Evolutionary conservation across 2,113 vertebrate genomes (phyloP).

Genomic region (Anguilla japonica): DNA sequence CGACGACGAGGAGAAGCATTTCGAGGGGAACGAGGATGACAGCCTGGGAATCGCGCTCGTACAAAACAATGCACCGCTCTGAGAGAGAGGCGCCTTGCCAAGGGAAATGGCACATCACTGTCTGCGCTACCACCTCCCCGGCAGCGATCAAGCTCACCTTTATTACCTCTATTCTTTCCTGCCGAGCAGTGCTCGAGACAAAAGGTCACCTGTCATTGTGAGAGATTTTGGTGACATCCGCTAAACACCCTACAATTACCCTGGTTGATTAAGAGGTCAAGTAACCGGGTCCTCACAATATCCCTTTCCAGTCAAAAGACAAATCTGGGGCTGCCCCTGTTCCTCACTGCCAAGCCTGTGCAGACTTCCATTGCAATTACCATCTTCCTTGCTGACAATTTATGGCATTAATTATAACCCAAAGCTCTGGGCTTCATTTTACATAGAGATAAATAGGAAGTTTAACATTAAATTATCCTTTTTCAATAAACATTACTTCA

Average conservation of each 20-base stretch:
- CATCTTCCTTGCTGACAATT: not conserved
- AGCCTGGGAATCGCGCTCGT: not conserved
- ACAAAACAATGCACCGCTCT: not conserved
- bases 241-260: conserved; percentile 4
- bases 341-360: not conserved
- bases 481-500: not conserved
- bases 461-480: not conserved
- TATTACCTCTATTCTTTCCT: conserved; percentile 10
- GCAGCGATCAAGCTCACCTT: not conserved
- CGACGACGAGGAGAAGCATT: not conserved
- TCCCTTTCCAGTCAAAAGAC: not conserved
- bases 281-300: not conserved
- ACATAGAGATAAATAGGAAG: not conserved
- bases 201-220: conserved; percentile 4
- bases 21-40: not conserved
- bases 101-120: not conserved
- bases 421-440: not conserved
- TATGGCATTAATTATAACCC: not conserved
- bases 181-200: not conserved
- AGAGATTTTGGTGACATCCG: not conserved
- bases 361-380: not conserved
- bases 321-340: not conserved
- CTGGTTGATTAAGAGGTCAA: conserved; percentile 5
- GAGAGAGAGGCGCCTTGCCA: not conserved
- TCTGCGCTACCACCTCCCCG: not conserved